Evolutionary conservation across 2,888 invertebrate species (phyloP).

Genomic region (Calephelis perditalis): DNA sequence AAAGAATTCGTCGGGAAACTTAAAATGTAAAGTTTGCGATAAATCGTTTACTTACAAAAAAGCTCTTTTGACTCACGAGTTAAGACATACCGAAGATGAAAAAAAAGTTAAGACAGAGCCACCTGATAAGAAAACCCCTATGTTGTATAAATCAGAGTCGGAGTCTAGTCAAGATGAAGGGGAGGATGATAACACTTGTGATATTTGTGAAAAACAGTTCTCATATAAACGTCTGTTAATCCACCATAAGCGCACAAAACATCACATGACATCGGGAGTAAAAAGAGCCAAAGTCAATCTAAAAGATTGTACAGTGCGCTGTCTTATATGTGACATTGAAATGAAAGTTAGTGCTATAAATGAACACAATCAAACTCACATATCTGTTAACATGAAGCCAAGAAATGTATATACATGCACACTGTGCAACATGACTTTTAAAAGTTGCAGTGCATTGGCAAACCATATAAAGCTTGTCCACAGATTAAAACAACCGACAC

Average conservation of each 20-base stretch:
- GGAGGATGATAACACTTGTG: constrained; percentile 64
- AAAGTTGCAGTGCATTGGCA: constrained; percentile 58
- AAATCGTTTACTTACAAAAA: constrained; percentile 65
- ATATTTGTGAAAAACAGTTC: constrained; percentile 70
- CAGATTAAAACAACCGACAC: constrained; percentile 44
- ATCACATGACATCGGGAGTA: constrained; percentile 61
- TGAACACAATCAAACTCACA: constrained; percentile 66
- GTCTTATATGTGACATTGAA: constrained; percentile 63
- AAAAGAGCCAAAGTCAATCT: constrained; percentile 62
- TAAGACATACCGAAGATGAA: constrained; percentile 40
- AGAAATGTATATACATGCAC: constrained; percentile 66
- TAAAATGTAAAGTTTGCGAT: constrained; percentile 53
- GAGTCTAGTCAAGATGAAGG: constrained; percentile 64
- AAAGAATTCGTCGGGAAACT: constrained; percentile 31
- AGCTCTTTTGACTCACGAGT: constrained; percentile 43
- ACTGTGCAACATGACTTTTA: constrained; percentile 59
- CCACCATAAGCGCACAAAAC: constrained; percentile 66
- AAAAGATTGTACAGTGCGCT: constrained; percentile 63
- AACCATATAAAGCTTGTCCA: constrained; percentile 68
- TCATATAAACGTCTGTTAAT: constrained; percentile 60
- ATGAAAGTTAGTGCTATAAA: constrained; percentile 66
- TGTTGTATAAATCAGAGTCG: constrained; percentile 43
- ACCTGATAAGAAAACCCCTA: constrained; percentile 40
- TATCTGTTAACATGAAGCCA: constrained; percentile 57
- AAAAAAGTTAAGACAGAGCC: constrained; percentile 48